These are phyloP conservation scores for Drosophila histrio DNA, from an alignment of 2,888 invertebrate species.

Conservation along the genomic window DNA sequence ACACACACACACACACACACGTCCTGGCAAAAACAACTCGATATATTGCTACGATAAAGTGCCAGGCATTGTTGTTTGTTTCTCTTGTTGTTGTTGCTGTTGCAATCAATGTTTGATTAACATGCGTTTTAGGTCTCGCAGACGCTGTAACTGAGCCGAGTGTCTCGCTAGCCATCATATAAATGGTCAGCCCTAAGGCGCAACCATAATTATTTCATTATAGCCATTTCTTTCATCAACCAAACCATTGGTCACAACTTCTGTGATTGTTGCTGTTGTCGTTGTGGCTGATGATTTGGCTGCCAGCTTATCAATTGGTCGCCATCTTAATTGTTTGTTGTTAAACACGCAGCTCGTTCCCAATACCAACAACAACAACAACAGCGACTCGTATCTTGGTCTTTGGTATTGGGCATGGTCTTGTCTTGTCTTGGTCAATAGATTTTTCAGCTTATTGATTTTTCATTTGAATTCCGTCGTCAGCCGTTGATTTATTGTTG, in stretches of 20 bases:
- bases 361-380: slow-evolving; percentile 29
- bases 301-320: slow-evolving; percentile 75
- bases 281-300: slow-evolving; percentile 71
- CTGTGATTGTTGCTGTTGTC: slow-evolving; percentile 49
- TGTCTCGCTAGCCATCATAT: slow-evolving; percentile 46
- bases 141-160: slow-evolving; percentile 28
- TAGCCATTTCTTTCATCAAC: slow-evolving; percentile 76
- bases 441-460: slow-evolving; percentile 76
- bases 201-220: slow-evolving; percentile 81
- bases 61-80: slow-evolving; percentile 46
- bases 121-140: slow-evolving; percentile 67
- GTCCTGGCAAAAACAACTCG: slow-evolving; percentile 54
- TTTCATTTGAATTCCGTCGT: slow-evolving; percentile 79
- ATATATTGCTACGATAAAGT: slow-evolving; percentile 68
- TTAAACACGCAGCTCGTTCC: slow-evolving; percentile 75
- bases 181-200: slow-evolving; percentile 66
- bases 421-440: slow-evolving; percentile 45
- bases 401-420: slow-evolving; percentile 19
- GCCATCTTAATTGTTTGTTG: slow-evolving; percentile 82
- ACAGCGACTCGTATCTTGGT: neutral
- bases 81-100: slow-evolving; percentile 27
- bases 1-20: neutral
- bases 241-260: slow-evolving; percentile 69
- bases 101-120: slow-evolving; percentile 73
- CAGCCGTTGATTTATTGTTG: slow-evolving; percentile 71